phyloP scores from a whole-genome alignment of 2,888 invertebrate species.

The Timema cristinae region DNA sequence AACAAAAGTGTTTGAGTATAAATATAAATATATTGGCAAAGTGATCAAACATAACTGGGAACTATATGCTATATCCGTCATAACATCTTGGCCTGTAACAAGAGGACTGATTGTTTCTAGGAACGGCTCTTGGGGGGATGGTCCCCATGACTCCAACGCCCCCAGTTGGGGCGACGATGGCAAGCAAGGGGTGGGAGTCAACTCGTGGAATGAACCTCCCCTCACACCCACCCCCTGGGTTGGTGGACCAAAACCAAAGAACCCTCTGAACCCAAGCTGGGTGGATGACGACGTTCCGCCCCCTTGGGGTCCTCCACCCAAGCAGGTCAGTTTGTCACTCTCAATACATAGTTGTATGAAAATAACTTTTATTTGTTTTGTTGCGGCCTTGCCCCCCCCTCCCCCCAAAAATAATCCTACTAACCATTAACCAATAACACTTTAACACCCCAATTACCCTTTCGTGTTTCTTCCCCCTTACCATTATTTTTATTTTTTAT shows the following conservation, averaged over 20 bases:
- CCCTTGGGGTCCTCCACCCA: slow-evolving; percentile 63
- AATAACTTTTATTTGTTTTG: no score
- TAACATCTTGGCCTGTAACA: neutral
- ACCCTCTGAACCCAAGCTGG: slow-evolving; percentile 44
- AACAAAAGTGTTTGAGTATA: no score
- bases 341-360: neutral
- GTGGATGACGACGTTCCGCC: slow-evolving; percentile 58
- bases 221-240: slow-evolving; percentile 36
- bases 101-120: slow-evolving; percentile 25
- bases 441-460: no score
- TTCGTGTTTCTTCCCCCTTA: no score
- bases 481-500: no score
- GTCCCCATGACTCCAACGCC: slow-evolving; percentile 38
- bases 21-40: no score
- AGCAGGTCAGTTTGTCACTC: slow-evolving; percentile 44
- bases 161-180: slow-evolving; percentile 34
- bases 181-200: slow-evolving; percentile 31
- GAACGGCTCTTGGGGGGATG: slow-evolving; percentile 40
- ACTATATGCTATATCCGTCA: no score
- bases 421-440: no score
- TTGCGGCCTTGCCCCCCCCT: no score
- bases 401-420: no score
- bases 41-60: no score
- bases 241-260: slow-evolving; percentile 41
- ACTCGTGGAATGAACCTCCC: slow-evolving; percentile 37